Evolutionary conservation across 2,113 vertebrate species (phyloP), one percentile per base, ranked within the genome.

Genomic region (Oceanites oceanicus): DNA sequence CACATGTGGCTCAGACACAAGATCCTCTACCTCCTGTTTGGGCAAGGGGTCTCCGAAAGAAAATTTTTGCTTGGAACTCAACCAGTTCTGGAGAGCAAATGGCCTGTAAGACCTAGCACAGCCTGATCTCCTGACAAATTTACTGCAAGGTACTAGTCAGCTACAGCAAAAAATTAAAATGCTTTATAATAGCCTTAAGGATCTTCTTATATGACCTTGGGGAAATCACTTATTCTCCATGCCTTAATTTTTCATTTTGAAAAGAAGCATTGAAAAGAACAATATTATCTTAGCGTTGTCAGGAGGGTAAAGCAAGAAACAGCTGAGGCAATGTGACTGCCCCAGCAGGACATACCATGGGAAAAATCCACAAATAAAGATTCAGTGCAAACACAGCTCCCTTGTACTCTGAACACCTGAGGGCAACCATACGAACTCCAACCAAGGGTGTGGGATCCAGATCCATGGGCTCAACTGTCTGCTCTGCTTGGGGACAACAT

Each of bases 1-100:
- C 86, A 66, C 38, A 47, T 80, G 59, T 63, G 52, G 50, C 55
- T 93, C 68, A 78, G 78, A 70, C 56, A 94, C 75, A 77, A 90
- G 47, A 68, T 67, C 40, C 63, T 70, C 75, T 21, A 85, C 66
- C 59, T 90, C 62, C 63, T 86, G 26, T 83, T 83, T 80, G 50
- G 67, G 18, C 20, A 89, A 93, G 19, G 36, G 8, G 63, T 80
- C 68, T 92, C 86, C 5, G 6, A 86, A 92, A 75, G 67, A 74
- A 80, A 86, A 90, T 93, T 89, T 94, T 21, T 83, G 52, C 38
- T 77, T 74, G 88, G 85, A 93, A 80, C 59, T 83, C 67, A 92
- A 94, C 21, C 88, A 92, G 50, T 73, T 84, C 85, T 75, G 44
- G 65, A 71, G 38, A 96, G 78, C 75, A 94, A 97, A 96, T 86